These are phyloP conservation scores for Lepidothrix coronata DNA, from an alignment of 2,113 vertebrate species.

Conservation along the genomic window DNA sequence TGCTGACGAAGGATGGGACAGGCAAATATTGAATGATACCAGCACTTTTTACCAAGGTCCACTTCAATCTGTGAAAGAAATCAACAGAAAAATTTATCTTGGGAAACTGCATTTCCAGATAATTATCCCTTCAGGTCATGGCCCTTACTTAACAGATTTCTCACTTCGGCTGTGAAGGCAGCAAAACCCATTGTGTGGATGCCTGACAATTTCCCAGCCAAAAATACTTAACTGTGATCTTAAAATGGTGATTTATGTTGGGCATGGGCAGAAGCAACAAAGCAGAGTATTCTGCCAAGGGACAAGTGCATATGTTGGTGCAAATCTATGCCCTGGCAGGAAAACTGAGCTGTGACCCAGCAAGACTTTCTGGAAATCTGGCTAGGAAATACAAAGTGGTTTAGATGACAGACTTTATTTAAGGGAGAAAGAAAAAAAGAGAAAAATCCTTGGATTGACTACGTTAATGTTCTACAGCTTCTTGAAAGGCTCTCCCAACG, in stretches of 20 bases:
- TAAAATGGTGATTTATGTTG: neutral
- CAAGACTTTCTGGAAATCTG: neutral
- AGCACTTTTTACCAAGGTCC: slow-evolving; percentile 86
- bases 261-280: neutral
- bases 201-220: neutral
- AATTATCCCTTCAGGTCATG: neutral
- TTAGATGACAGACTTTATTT: neutral
- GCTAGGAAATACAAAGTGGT: neutral
- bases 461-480: neutral
- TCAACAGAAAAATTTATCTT: neutral
- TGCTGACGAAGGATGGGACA: slow-evolving; percentile 88
- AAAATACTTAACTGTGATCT: neutral
- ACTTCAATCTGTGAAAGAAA: slow-evolving; percentile 81
- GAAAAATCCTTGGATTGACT: neutral
- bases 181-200: neutral
- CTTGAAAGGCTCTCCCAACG: neutral
- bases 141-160: neutral
- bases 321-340: neutral
- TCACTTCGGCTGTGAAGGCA: neutral
- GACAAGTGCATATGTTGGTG: neutral
- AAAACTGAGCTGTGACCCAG: neutral
- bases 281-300: neutral
- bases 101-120: neutral
- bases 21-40: slow-evolving; percentile 89
- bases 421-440: too few species aligned